Percentiles rank a stretch among this genome's conserved stretches.
Evolutionary conservation across 1,140 invertebrate genomes (phyloP).

Genomic region (Dermatophagoides farinae): DNA sequence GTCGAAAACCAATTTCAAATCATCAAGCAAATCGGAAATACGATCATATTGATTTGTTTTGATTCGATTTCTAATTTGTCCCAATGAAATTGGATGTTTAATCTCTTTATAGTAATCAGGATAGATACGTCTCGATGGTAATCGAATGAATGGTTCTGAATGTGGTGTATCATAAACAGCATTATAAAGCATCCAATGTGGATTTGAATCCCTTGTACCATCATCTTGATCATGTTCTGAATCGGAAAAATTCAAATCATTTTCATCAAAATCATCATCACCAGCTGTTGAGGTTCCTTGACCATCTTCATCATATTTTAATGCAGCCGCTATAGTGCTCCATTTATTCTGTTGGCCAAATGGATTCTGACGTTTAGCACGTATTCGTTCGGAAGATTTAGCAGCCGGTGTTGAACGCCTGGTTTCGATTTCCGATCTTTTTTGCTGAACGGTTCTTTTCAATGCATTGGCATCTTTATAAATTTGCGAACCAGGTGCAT

Average conservation of each 20-base stretch:
- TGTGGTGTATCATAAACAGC: conserved; percentile 45
- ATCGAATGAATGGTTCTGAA: conserved; percentile 72
- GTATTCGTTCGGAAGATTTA: conserved; percentile 35
- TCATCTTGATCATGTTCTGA: conserved; percentile 21
- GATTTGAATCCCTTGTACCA: conserved; percentile 34
- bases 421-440: conserved; percentile 44
- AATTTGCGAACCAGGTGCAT: conserved; percentile 86
- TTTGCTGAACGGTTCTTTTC: conserved; percentile 47
- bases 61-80: conserved; percentile 76
- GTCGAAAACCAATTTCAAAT: conserved; percentile 95
- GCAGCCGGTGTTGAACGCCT: conserved; percentile 27
- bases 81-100: conserved; percentile 77
- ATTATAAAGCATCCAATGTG: conserved; percentile 57
- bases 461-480: conserved; percentile 83
- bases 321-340: conserved; percentile 35
- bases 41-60: conserved; percentile 64
- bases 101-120: conserved; percentile 97
- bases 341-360: conserved; percentile 27
- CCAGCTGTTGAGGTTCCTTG: conserved; percentile 32
- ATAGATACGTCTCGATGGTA: conserved; percentile 61
- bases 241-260: conserved; percentile 23
- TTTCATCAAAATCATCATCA: conserved; percentile 32
- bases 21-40: conserved; percentile 68
- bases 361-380: conserved; percentile 14
- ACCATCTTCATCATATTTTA: conserved; percentile 35